Evolutionary conservation across 2,888 invertebrate genomes (phyloP), one percentile per base, ranked within the genome.

Genomic region (Eupithecia subumbrata): DNA sequence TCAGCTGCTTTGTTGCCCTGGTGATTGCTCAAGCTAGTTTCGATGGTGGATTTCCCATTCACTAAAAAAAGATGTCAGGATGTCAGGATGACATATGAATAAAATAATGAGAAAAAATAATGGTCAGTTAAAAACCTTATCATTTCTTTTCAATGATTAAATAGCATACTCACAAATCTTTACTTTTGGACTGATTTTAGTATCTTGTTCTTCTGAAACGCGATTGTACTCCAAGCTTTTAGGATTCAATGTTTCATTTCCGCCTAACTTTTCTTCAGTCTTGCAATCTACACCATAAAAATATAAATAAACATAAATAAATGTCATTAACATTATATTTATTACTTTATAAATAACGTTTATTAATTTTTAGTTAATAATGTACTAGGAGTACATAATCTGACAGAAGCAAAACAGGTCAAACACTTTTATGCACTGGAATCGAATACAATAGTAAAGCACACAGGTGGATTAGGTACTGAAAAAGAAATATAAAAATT

Each of bases 1-100:
- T 83, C 80, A 1, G 34, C 45, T 12, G 73, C 75, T 45, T 56
- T 85, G 82, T 77, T 79, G 25, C 70, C 74, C 78, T 82, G 84
- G 80, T 84, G 78, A 22, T 77, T 77, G 74, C 75, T 80, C 78
- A 80, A 79, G 71, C 74, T 79, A 2, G 56, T 66, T 45, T 78
- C 75, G 75, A 80, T 78, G 82, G 81, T 78, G 76, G 80, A 77
- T 78, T 79, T 80, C 63, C 34, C 66, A 73, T 69, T 56, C 74
- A 66, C 79, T 79, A 73, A 71, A 80, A 79, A 77, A 73, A 76
- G 63, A 56, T 56, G 22, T 22, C 22, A n/a, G 5, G 18, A 18
- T 45, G 45, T 0, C n/a, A n/a, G n/a, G n/a, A n/a, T n/a, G n/a
- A n/a, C 25, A 18, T 64, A 30, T 30, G 0, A 64, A 64, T 34